Conservation (phyloP, 2,113 vertebrate genomes). For the Pedetes capensis region DNA sequence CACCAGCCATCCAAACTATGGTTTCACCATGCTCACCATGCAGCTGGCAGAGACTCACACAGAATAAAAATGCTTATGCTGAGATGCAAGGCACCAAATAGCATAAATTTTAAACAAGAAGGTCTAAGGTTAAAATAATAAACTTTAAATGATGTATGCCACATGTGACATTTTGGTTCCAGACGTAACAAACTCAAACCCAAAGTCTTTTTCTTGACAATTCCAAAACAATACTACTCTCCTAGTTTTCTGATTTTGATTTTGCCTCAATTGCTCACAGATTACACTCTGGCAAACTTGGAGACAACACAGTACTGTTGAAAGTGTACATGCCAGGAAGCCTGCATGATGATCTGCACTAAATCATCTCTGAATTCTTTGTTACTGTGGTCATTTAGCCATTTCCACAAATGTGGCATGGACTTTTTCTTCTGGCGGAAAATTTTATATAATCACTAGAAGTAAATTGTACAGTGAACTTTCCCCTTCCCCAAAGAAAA, state of each 20-base stretch:
- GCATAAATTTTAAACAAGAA: conserved; percentile 54
- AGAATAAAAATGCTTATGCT: conserved; percentile 41
- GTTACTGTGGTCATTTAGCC: conserved; percentile 61
- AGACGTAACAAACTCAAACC: conserved; percentile 48
- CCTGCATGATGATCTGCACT: conserved; percentile 67
- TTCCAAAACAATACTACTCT: conserved; percentile 68
- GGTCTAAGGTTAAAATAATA: conserved; percentile 71
- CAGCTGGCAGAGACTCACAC: conserved; percentile 43
- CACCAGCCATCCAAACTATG: conserved; percentile 12
- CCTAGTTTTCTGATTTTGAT: conserved; percentile 56
- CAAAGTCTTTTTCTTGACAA: conserved; percentile 69
- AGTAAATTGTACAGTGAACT: conserved; percentile 56
- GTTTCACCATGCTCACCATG: conserved; percentile 54
- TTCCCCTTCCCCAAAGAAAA: conserved; percentile 54
- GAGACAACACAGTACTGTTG: conserved; percentile 65
- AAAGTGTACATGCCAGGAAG: conserved; percentile 66
- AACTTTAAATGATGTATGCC: conserved; percentile 67
- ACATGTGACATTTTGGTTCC: conserved; percentile 63
- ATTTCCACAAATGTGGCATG: conserved; percentile 57
- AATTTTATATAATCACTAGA: conserved; percentile 77
- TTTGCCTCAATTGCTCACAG: conserved; percentile 62
- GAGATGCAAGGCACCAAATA: conserved; percentile 53
- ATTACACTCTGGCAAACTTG: conserved; percentile 57
- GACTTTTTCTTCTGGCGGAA: conserved; percentile 68
- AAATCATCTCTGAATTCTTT: conserved; percentile 70